Conservation (phyloP, 2,888 invertebrate species). For the Elgonia sp. region DNA sequence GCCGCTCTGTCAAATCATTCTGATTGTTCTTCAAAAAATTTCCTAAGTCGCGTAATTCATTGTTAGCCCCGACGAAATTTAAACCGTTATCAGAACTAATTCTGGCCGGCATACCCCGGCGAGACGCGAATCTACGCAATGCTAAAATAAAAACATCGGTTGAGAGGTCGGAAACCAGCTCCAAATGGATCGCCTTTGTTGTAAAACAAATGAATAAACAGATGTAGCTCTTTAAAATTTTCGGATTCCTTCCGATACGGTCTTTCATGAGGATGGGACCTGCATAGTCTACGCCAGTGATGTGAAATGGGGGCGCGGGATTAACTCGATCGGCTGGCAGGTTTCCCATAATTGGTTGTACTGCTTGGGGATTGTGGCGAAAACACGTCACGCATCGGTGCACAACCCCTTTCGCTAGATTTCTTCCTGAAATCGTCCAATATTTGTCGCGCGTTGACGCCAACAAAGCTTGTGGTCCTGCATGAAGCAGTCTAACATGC, state of each 20-base stretch:
- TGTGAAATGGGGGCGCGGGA: not conserved
- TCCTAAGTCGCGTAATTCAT: not conserved
- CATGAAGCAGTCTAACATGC: not conserved
- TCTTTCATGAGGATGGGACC: conserved; percentile 53
- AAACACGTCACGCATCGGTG: not conserved
- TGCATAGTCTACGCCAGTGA: conserved; percentile 31
- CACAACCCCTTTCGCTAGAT: not conserved
- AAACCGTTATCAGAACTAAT: no score
- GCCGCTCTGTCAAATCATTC: no score
- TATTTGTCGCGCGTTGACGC: not conserved
- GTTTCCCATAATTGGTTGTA: conserved; percentile 17
- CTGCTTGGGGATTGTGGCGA: not conserved
- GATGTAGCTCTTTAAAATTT: conserved; percentile 58
- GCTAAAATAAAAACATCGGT: conserved; percentile 77
- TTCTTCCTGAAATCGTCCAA: conserved; percentile 2
- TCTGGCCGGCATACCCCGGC: conserved; percentile 75
- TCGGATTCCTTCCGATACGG: conserved; percentile 62
- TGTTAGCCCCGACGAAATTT: conserved; percentile 72
- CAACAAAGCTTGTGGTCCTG: conserved; percentile 22
- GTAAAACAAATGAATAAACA: conserved; percentile 78
- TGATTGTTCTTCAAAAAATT: not conserved
- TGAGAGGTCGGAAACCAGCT: conserved; percentile 77
- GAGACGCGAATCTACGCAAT: conserved; percentile 76
- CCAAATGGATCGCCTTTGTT: conserved; percentile 79
- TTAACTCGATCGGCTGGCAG: conserved; percentile 23